A percentile compares a stretch with the other conserved stretches of the same genome.
Conservation (phyloP, 2,888 invertebrate species). For the Philereme transversata region DNA sequence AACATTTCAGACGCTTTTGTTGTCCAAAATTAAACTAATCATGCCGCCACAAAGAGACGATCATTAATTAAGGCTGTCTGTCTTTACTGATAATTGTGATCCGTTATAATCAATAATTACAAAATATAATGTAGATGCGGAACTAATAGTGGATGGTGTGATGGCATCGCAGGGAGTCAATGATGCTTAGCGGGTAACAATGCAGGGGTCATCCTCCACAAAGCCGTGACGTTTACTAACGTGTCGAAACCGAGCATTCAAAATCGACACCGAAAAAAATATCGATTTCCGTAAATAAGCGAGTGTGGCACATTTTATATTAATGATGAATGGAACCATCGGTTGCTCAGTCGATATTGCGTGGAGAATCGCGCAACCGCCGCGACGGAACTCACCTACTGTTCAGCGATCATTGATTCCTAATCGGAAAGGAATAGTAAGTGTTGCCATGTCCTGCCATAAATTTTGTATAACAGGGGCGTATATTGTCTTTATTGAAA, state of each 20-base stretch:
- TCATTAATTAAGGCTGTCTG: constrained; percentile 70
- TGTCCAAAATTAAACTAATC: constrained; percentile 64
- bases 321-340: constrained; percentile 82
- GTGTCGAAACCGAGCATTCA: constrained; percentile 77
- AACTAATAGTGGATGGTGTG: constrained; percentile 70
- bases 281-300: constrained; percentile 85
- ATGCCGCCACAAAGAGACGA: constrained; percentile 51
- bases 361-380: constrained; percentile 75
- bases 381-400: constrained; percentile 55
- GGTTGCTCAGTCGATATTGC: constrained; percentile 76
- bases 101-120: constrained; percentile 80
- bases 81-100: constrained; percentile 70
- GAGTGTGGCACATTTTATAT: constrained; percentile 83
- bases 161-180: constrained; percentile 53
- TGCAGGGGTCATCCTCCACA: constrained; percentile 76
- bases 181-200: constrained; percentile 70
- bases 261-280: constrained; percentile 81
- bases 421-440: constrained; percentile 79
- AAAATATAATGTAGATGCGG: constrained; percentile 63
- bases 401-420: constrained; percentile 66
- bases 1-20: constrained; percentile 56
- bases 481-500: constrained; percentile 54
- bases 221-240: constrained; percentile 78
- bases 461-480: constrained; percentile 77
- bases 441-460: constrained; percentile 67